phyloP scores from a whole-genome alignment of 2,113 vertebrate genomes.

The Cervus canadensis region DNA sequence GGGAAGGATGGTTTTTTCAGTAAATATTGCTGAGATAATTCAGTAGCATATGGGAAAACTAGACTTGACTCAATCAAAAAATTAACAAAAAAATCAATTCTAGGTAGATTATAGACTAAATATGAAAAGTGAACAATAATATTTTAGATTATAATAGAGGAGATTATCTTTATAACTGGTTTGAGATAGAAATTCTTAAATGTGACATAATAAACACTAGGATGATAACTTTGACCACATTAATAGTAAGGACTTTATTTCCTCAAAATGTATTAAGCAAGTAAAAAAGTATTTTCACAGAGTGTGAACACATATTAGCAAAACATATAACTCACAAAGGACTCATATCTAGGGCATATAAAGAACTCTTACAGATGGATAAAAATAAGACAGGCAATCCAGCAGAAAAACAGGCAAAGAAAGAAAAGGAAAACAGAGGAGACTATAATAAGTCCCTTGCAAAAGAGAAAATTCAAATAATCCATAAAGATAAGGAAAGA shows the following conservation, averaged over 20 bases:
- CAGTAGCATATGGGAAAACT: not conserved
- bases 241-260: slow-evolving; percentile 35
- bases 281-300: not conserved
- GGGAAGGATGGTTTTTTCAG: not conserved
- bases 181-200: slow-evolving; percentile 11
- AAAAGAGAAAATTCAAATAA: not conserved
- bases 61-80: not conserved
- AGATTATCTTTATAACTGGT: not conserved
- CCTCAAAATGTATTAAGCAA: not conserved
- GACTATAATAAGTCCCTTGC: not conserved
- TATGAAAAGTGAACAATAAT: not conserved
- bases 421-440: not conserved
- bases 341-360: not conserved
- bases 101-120: not conserved
- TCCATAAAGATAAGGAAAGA: not conserved
- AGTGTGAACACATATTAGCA: not conserved
- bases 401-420: not conserved
- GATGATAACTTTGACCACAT: not conserved
- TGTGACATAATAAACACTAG: not conserved
- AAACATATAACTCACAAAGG: not conserved
- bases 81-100: not conserved
- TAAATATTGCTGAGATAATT: not conserved
- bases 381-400: not conserved
- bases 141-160: not conserved
- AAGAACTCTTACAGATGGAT: not conserved